A percentile compares a stretch with the other conserved stretches of the same genome.
Evolutionary conservation across 2,797 vertebrate genomes (phyloP).

Genomic region (Pipistrellus pygmaeus): DNA sequence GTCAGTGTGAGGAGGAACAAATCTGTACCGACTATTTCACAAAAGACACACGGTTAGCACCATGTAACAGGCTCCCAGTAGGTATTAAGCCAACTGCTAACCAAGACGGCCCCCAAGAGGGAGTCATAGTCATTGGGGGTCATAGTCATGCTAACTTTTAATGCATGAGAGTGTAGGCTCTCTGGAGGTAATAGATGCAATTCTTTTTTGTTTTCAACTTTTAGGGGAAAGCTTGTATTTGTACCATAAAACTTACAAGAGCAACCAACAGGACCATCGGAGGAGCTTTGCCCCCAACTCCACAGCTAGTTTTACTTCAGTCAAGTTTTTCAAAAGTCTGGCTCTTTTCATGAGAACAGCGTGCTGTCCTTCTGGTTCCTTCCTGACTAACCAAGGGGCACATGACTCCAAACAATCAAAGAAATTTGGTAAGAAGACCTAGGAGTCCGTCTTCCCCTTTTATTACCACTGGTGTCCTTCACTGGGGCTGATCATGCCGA

Average conservation of each 20-base stretch:
- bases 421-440: neutral
- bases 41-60: neutral
- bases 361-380: neutral
- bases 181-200: neutral
- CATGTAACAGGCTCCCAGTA: neutral
- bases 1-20: neutral
- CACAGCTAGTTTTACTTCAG: neutral
- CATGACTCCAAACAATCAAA: neutral
- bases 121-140: neutral
- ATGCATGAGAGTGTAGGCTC: neutral
- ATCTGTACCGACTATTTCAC: neutral
- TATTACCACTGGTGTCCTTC: neutral
- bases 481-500: neutral
- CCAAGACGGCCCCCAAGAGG: neutral
- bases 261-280: neutral
- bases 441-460: neutral
- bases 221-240: neutral
- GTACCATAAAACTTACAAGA: neutral
- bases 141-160: neutral
- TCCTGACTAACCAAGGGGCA: neutral
- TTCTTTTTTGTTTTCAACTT: slow-evolving; percentile 51
- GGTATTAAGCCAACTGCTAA: neutral
- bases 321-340: neutral
- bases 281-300: neutral
- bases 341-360: neutral